Conservation (phyloP, 2,888 invertebrate genomes). For the Laspeyria flexula region DNA sequence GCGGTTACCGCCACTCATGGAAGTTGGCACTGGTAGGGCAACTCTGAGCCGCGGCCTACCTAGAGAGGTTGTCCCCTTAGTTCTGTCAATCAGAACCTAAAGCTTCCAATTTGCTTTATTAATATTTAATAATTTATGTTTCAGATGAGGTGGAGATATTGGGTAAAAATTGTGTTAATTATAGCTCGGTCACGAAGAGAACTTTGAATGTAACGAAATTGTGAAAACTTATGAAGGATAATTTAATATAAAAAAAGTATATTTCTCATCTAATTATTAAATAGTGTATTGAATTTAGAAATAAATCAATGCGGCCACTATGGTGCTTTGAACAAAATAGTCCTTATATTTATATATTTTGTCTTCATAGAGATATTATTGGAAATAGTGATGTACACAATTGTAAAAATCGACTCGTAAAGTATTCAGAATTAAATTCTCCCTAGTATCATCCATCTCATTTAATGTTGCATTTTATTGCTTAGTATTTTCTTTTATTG, state of each 20-base stretch:
- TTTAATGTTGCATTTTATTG: conserved; percentile 69
- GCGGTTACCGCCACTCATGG: too few relatives aligned
- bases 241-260: conserved; percentile 42
- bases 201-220: conserved; percentile 53
- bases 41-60: too few relatives aligned
- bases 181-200: conserved; percentile 45
- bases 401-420: conserved; percentile 36
- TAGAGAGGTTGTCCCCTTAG: too few relatives aligned
- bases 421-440: conserved; percentile 52
- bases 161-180: conserved; percentile 59
- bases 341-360: conserved; percentile 55
- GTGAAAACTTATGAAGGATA: conserved; percentile 63
- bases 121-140: conserved; percentile 38
- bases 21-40: too few relatives aligned
- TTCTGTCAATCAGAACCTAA: too few relatives aligned
- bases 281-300: conserved; percentile 49
- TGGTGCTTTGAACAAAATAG: conserved; percentile 73
- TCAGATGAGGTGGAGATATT: conserved; percentile 77
- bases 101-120: conserved; percentile 3
- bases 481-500: conserved; percentile 64
- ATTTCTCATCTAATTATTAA: conserved; percentile 48
- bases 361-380: conserved; percentile 45
- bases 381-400: conserved; percentile 40
- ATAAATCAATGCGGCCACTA: conserved; percentile 64
- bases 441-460: conserved; percentile 71